Percentiles rank a stretch among this genome's conserved stretches.
phyloP scores from a whole-genome alignment of 2,113 vertebrate genomes.

The Sorex fumeus region DNA sequence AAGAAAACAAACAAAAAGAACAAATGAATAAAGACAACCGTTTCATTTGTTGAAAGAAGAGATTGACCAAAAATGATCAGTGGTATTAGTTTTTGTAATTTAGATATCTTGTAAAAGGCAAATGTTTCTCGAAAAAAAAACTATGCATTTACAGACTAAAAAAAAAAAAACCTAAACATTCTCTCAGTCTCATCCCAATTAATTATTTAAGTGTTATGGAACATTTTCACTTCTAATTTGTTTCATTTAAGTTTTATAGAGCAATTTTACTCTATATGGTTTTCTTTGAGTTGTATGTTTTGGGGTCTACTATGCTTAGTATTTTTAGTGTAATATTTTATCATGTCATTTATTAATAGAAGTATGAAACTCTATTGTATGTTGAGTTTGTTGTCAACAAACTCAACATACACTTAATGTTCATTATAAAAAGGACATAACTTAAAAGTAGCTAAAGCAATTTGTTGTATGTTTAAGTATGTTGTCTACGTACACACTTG shows the following conservation, averaged over 20 bases:
- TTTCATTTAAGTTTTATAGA: too few species aligned
- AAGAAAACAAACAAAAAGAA: neutral
- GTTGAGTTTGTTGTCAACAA: too few species aligned
- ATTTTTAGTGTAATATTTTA: neutral
- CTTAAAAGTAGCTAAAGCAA: too few species aligned
- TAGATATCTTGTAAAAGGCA: neutral
- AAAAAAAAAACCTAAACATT: neutral
- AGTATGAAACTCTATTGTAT: too few species aligned
- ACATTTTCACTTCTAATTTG: neutral
- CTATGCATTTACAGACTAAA: too few species aligned
- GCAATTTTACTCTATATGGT: neutral
- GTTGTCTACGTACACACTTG: neutral
- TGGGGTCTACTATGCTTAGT: neutral
- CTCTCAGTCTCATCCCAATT: neutral
- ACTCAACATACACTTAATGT: too few species aligned
- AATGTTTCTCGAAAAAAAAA: neutral
- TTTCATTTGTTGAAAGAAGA: neutral
- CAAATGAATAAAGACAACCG: neutral
- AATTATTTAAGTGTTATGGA: neutral
- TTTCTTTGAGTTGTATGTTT: neutral
- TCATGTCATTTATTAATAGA: neutral
- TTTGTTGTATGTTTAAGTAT: too few species aligned
- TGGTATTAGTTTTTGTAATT: neutral
- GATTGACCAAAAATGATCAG: neutral
- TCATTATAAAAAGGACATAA: too few species aligned